Base-by-base conservation (phyloP, 2,888 invertebrate species). In the Cecidostiba fungosa region DNA sequence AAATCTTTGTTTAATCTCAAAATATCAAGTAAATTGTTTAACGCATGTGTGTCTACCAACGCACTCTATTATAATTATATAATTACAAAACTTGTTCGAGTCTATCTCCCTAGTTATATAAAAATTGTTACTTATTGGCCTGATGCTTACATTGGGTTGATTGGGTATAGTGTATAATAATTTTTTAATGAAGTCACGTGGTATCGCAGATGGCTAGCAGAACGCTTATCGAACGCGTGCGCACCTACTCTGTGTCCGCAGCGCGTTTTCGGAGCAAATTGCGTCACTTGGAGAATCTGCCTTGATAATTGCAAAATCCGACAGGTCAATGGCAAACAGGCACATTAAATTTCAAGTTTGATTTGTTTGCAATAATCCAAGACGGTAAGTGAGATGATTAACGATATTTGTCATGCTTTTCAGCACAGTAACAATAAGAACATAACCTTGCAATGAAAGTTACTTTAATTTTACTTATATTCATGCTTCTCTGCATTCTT, bases 261-360 rank as follows among this genome's bases (percentile, higher is more conserved):
- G 66, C 66, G 62, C 43, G 36, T 66, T 66, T 77, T 77, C 4
- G 66, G 26, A 43, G 62, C 10, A 62, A 47, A 77, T 59, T 77
- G 77, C 66, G 69, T 78, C 77, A 62, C 26, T 16, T 43, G 43
- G 39, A 26, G 39, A 62, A 66, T 66, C 29, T 47, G 16, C 43
- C 10, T 26, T 14, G 47, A 43, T 77, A 66, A 26, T 19, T 69
- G 36, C 39, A 47, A 26, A 26, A 47, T 47, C 66, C 47, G 3
- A 26, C 26, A 3, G 10, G 16, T 79, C 69, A 70, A 79, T 69
- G 78, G 12, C 43, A 47, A 50, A 43, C 70, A n/a, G 16, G 6
- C 12, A n/a, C 3, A 19, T 26, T 59, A 36, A 32, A 59, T 59
- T 36, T 19, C 12, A 26, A 54, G 16, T 0, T 10, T 43, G n/a